A percentile compares a stretch with the other conserved stretches of the same genome.
Conservation (phyloP, 2,113 vertebrate species). For the Seriola aureovittata region DNA sequence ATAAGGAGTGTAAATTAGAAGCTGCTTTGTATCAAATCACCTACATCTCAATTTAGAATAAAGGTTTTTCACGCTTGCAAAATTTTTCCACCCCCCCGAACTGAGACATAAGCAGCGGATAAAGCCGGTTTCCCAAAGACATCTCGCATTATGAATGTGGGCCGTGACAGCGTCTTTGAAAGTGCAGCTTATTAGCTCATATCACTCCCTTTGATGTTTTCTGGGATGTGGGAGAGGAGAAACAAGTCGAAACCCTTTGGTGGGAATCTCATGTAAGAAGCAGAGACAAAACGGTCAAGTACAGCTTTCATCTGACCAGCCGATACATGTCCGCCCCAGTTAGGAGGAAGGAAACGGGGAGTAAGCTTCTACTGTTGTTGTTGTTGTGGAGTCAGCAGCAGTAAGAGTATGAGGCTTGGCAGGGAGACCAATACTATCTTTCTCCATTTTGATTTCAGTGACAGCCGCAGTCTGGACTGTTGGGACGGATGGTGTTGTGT, state of each 20-base stretch:
- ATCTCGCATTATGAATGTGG: neutral
- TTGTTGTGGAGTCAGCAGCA: conserved; percentile 32
- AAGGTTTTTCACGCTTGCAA: neutral
- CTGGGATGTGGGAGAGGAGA: neutral
- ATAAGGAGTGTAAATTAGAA: neutral
- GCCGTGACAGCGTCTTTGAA: neutral
- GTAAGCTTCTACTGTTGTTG: neutral
- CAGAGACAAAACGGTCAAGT: neutral
- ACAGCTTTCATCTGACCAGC: neutral
- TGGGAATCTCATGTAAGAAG: neutral
- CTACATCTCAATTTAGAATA: neutral
- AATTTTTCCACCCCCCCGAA: neutral
- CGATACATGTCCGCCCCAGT: neutral
- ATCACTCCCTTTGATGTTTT: conserved; percentile 24
- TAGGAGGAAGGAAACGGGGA: conserved; percentile 2
- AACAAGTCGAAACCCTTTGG: neutral
- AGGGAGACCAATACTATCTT: neutral
- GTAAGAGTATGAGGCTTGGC: neutral
- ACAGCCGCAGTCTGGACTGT: neutral
- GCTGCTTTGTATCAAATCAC: neutral
- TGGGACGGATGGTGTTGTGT: neutral
- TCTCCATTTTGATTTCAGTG: conserved; percentile 34
- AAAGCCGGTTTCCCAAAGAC: neutral
- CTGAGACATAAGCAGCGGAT: neutral
- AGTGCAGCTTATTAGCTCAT: conserved; percentile 31